Conservation (phyloP, 2,113 vertebrate species). For the Oncorhynchus mykiss region DNA sequence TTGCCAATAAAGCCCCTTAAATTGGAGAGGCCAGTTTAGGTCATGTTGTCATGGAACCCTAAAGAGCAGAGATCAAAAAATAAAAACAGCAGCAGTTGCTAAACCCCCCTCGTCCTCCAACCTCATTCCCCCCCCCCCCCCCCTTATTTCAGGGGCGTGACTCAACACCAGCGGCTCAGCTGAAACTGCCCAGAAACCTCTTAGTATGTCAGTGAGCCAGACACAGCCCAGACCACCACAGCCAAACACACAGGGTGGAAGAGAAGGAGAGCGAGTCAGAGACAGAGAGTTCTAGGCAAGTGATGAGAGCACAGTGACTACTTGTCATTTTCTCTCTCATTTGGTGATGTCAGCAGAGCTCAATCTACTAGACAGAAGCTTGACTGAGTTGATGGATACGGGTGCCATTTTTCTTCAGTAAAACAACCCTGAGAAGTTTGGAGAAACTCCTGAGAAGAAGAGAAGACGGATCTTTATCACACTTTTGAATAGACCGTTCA, state of each 20-base stretch:
- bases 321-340: neutral
- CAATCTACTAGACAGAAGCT: neutral
- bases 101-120: neutral
- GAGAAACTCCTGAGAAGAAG: neutral
- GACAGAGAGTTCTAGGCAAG: neutral
- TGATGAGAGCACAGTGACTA: neutral
- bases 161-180: neutral
- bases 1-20: too few species aligned
- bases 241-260: neutral
- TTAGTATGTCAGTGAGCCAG: conserved; percentile 2
- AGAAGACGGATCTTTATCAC: neutral
- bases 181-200: conserved; percentile 20
- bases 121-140: too few species aligned
- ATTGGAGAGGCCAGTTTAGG: neutral
- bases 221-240: conserved; percentile 2
- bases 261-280: conserved; percentile 9
- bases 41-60: neutral
- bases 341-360: neutral
- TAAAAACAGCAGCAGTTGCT: conserved; percentile 8
- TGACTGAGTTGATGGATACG: neutral
- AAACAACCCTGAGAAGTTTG: neutral
- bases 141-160: conserved; percentile 16
- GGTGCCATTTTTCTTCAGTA: neutral
- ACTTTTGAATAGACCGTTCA: neutral
- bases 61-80: neutral